Percentiles rank a stretch among this genome's conserved stretches.
phyloP scores from a whole-genome alignment of 1,140 invertebrate species.

The Zaprionus capensis region DNA sequence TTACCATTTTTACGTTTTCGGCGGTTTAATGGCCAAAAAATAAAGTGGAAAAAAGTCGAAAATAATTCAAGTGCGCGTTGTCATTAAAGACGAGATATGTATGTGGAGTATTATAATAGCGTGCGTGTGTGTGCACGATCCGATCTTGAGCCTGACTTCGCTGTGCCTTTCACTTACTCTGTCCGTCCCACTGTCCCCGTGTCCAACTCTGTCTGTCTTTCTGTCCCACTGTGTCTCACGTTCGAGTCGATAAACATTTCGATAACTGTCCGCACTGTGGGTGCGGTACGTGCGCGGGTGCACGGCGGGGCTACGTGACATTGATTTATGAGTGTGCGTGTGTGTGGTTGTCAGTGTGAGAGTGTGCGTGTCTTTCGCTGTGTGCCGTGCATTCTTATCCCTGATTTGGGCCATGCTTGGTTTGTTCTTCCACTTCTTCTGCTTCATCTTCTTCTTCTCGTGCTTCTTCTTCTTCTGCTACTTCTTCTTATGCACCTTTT shows the following conservation, averaged over 20 bases:
- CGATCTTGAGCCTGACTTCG: conserved; percentile 18
- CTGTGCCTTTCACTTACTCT: conserved; percentile 1
- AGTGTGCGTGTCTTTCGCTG: conserved; percentile 10
- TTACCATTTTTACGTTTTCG: conserved; percentile 8
- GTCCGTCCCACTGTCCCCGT: conserved; percentile 35
- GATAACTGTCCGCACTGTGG: conserved; percentile 23
- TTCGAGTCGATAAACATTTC: conserved; percentile 38
- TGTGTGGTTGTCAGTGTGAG: conserved; percentile 1
- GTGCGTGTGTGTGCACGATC: not conserved
- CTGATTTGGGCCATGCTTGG: not conserved
- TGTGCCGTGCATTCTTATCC: conserved; percentile 10
- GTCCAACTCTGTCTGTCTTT: not conserved
- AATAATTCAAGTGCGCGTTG: conserved; percentile 75
- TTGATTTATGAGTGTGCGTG: conserved; percentile 58
- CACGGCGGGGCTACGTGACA: conserved; percentile 43
- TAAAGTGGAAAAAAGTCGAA: conserved; percentile 25
- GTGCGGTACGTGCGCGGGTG: conserved; percentile 57
- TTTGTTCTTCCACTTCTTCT: not conserved
- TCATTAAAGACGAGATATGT: conserved; percentile 47
- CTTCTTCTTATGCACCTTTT: not conserved
- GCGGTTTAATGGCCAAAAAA: conserved; percentile 25
- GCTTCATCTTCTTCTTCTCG: not conserved
- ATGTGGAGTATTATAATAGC: not conserved
- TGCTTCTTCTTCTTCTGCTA: not conserved
- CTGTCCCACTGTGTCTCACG: conserved; percentile 41